These are phyloP conservation scores for Zonotrichia albicollis DNA, from an alignment of 2,797 vertebrate species.

Conservation along the genomic window DNA sequence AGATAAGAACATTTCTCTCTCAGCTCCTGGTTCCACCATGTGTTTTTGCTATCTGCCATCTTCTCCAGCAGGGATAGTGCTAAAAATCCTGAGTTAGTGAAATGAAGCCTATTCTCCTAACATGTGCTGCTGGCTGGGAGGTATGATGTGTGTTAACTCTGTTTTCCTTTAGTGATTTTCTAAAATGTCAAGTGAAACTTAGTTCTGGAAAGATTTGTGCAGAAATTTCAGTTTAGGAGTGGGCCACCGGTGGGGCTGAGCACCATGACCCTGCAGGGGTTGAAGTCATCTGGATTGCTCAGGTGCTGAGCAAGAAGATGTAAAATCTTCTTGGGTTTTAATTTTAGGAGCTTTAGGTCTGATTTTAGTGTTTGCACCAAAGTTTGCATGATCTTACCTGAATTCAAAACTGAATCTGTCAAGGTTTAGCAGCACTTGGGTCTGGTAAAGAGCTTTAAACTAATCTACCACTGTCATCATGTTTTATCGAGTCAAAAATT, in stretches of 20 bases:
- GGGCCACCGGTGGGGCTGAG: not conserved
- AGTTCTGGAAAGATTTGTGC: not conserved
- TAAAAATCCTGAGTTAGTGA: not conserved
- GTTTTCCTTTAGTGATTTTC: not conserved
- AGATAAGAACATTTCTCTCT: not conserved
- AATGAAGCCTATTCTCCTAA: not conserved
- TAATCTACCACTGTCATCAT: fast-evolving
- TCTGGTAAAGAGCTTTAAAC: not conserved
- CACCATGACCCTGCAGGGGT: not conserved
- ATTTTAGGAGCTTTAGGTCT: too few relatives aligned
- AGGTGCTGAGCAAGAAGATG: not conserved
- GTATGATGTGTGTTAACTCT: not conserved
- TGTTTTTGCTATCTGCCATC: not conserved
- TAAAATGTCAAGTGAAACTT: not conserved
- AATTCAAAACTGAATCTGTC: not conserved
- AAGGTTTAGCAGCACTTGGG: not conserved
- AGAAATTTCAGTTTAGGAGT: not conserved
- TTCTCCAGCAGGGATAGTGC: not conserved
- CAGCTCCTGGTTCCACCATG: not conserved
- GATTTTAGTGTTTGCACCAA: not conserved
- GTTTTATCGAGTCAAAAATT: not conserved
- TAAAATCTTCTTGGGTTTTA: not conserved
- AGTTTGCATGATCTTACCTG: not conserved
- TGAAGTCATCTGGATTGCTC: not conserved
- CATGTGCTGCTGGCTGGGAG: not conserved